A percentile compares a stretch with the other conserved stretches of the same genome.
Evolutionary conservation across 2,113 vertebrate genomes (phyloP).

Genomic region (Atherinomorus stipes): DNA sequence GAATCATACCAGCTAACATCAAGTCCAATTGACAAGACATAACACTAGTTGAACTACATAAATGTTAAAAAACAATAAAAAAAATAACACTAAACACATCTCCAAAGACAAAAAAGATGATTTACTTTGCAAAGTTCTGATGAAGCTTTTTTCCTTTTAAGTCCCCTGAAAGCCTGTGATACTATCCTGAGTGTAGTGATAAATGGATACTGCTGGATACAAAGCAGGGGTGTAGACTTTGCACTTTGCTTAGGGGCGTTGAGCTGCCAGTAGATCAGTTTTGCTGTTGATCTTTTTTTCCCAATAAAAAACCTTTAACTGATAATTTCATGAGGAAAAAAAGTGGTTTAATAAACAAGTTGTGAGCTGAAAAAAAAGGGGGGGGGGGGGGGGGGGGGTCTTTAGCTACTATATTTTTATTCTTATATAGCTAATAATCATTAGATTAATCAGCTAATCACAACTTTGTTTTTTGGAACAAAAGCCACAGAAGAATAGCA

Average conservation of each 20-base stretch:
- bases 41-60: neutral
- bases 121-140: conserved; percentile 29
- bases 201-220: neutral
- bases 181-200: conserved; percentile 20
- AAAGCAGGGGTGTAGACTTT: conserved; percentile 31
- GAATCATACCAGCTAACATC: neutral
- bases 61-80: neutral
- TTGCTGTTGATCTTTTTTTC: conserved; percentile 23
- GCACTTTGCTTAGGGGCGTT: conserved; percentile 67
- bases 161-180: conserved; percentile 3
- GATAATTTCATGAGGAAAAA: conserved; percentile 33
- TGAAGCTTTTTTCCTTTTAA: neutral
- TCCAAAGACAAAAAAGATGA: neutral
- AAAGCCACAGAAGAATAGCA: too few species aligned
- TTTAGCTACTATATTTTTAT: too few species aligned
- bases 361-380: too few species aligned
- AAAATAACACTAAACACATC: neutral
- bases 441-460: too few species aligned
- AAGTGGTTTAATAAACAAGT: neutral
- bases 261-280: conserved; percentile 22
- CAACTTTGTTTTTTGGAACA: too few species aligned
- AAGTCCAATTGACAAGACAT: neutral
- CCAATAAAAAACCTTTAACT: conserved; percentile 20
- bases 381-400: fast-evolving
- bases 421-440: too few species aligned